Conservation (phyloP, 2,797 vertebrate species). For the Pteropus rufus region DNA sequence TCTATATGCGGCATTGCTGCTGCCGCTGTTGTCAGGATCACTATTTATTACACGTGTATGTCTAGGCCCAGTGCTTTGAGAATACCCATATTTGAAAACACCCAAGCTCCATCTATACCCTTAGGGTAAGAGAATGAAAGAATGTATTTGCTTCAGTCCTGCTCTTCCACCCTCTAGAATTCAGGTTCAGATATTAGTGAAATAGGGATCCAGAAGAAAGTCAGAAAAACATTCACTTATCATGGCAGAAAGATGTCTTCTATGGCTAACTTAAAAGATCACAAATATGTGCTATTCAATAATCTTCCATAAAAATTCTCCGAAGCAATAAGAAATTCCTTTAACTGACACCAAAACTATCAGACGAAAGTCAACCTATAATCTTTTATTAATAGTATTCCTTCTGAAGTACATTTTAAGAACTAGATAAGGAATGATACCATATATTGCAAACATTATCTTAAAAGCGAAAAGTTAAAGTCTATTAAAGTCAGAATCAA, state of each 20-base stretch:
- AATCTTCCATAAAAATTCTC: background rate
- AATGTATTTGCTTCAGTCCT: background rate
- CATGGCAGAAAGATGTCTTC: background rate
- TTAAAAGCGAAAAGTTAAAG: background rate
- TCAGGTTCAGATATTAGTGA: background rate
- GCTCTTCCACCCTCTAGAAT: background rate
- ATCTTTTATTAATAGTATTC: background rate
- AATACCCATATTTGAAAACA: background rate
- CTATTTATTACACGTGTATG: background rate
- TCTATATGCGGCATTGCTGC: background rate
- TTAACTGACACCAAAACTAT: conserved; percentile 12
- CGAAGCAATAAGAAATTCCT: conserved; percentile 21
- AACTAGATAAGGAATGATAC: background rate
- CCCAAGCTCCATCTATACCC: background rate
- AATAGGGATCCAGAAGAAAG: background rate
- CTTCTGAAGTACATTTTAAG: conserved; percentile 14
- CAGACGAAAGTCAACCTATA: background rate
- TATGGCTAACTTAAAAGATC: background rate
- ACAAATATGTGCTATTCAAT: background rate
- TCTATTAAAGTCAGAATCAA: conserved; percentile 12
- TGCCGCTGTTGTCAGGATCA: background rate
- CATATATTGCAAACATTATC: background rate
- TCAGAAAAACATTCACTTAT: background rate
- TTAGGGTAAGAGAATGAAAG: background rate
- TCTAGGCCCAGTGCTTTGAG: background rate